Base-by-base conservation (phyloP, 2,797 vertebrate species). In the Esox lucius region DNA sequence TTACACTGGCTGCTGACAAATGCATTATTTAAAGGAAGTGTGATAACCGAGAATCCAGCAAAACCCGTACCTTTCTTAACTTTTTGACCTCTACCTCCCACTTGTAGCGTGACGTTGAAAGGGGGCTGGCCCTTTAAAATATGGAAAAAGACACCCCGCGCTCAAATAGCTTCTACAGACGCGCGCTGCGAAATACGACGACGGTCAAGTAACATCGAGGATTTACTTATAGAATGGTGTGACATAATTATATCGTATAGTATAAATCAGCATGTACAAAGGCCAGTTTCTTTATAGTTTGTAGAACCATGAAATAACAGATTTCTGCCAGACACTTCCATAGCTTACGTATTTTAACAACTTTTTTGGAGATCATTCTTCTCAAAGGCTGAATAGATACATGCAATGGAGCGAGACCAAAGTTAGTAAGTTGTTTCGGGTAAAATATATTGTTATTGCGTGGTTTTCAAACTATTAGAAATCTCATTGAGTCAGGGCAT, bases 71-170 rank as follows among this genome's bases (percentile, higher is more conserved):
- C 42, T 71, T 42, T 46, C 42, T 46, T 79, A 79, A 81, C 74
- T 81, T 61, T 86, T 80, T 81, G 84, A 87, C 76, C 80, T 71
- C 76, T 61, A 39, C 83, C 81, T 79, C 82, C 78, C 74, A 75
- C 80, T 67, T 49, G 80, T 78, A 86, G 79, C 90, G 90, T 94
- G 90, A 94, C 87, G 78, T 87, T 81, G 89, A 87, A 89, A 89
- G 90, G 93, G 92, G 83, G 84, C 91, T 86, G 89, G 76, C 72
- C 84, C 92, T 93, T 94, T 92, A 94, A 94, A 61, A 94, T 91
- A 90, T 93, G 93, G 91, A 84, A 89, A 88, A 85, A 87, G 86
- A 90, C 89, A 81, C 86, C 85, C 86, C 71, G 82, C 64, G 24
- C 65, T 74, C 81, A 28, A 77, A 0, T 73, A 61, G 75, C 9